Evolutionary conservation across 2,888 invertebrate species (phyloP).

Genomic region (Drosophila leonis): DNA sequence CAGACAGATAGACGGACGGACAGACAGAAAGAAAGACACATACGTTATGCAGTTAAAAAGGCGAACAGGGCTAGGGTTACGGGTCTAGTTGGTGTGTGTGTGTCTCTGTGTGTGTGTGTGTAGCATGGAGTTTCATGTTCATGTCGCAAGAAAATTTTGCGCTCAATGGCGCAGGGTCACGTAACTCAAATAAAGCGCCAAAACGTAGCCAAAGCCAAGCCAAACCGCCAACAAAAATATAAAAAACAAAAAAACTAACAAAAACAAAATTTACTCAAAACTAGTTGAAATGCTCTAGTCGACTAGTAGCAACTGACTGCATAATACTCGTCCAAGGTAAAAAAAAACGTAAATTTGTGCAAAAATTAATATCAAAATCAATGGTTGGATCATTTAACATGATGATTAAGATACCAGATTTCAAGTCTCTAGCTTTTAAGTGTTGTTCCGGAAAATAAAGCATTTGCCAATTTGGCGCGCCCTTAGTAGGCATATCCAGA

Average conservation of each 20-base stretch:
- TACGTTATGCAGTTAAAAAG: constrained; percentile 31
- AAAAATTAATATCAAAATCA: no score
- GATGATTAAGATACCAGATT: no score
- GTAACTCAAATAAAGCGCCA: constrained; percentile 79
- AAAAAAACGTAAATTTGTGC: background rate
- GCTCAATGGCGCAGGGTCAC: constrained; percentile 77
- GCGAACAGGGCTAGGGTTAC: constrained; percentile 4
- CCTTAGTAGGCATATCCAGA: no score
- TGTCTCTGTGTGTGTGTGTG: constrained; percentile 35
- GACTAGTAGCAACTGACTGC: background rate
- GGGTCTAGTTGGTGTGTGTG: constrained; percentile 1
- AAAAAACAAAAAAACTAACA: background rate
- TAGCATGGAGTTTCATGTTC: constrained; percentile 64
- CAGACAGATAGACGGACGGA: constrained; percentile 8
- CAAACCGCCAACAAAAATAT: constrained; percentile 34
- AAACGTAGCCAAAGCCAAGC: constrained; percentile 61
- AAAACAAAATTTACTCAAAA: constrained; percentile 3
- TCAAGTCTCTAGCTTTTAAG: no score
- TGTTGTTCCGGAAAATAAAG: no score
- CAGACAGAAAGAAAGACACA: constrained; percentile 41
- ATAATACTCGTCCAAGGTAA: background rate
- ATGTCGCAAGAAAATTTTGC: constrained; percentile 76
- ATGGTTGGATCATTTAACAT: no score
- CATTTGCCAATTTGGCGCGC: no score
- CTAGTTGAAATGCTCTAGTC: background rate